Conservation (phyloP, 2,113 vertebrate species). For the Macrotis lagotis region DNA sequence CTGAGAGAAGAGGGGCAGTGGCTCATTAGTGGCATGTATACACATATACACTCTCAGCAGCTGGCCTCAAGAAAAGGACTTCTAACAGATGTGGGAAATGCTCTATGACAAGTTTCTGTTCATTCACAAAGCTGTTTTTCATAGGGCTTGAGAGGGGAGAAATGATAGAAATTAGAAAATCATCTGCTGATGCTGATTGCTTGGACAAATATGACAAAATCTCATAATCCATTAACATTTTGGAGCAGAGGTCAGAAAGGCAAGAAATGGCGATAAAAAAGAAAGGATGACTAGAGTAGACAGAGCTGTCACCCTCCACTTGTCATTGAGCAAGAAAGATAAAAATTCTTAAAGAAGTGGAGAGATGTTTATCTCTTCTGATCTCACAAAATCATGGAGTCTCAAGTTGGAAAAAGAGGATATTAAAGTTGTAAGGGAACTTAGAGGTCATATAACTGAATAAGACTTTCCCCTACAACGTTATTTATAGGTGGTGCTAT, state of each 20-base stretch:
- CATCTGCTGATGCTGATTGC: not conserved
- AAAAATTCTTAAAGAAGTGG: not conserved
- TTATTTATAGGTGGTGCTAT: not conserved
- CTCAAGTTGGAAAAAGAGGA: not conserved
- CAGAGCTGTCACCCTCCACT: not conserved
- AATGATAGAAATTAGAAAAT: not conserved
- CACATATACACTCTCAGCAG: conserved; percentile 48
- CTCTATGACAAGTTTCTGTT: conserved; percentile 14
- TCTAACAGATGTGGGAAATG: conserved; percentile 60
- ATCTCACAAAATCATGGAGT: not conserved
- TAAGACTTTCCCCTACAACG: not conserved
- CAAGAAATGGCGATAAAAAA: not conserved
- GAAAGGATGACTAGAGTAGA: not conserved
- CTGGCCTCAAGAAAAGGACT: conserved; percentile 49
- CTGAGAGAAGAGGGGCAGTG: conserved; percentile 42
- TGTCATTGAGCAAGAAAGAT: not conserved
- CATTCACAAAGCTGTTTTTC: conserved; percentile 64
- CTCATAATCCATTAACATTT: not conserved
- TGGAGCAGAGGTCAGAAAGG: not conserved
- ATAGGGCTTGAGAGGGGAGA: not conserved
- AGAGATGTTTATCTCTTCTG: not conserved
- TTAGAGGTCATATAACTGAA: not conserved
- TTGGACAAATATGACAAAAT: not conserved
- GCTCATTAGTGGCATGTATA: conserved; percentile 60
- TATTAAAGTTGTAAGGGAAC: not conserved